Base-by-base conservation (phyloP, 2,113 vertebrate genomes). In the Cyanistes caeruleus region DNA sequence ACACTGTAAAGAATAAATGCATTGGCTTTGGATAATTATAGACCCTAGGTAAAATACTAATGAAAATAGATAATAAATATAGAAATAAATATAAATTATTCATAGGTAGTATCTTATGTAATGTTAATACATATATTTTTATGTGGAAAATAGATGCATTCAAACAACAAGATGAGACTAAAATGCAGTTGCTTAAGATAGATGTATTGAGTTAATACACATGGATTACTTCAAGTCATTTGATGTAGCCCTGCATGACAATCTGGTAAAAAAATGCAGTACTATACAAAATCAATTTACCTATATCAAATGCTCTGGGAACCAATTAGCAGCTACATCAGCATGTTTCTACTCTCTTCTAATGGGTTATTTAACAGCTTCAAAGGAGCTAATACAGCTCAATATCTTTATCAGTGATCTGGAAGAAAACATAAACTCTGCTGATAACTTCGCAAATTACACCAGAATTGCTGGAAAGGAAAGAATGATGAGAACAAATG, bases 261-360 rank as follows among this genome's bases (percentile, higher is more conserved):
- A 83, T 46, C 72, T 86, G 48, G 41, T 90, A 51, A 77, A 88
- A 86, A 75, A 60, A 0, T 15, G 9, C 46, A 62, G 55, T 49
- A 51, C 79, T 80, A 86, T 55, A 62, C 46, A 86, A 93, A 94
- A 95, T 92, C 88, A 86, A 94, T 96, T 83, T 92, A 88, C 88
- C 55, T 77, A 67, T 62, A 93, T 84, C 86, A 92, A 93, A 80
- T 84, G 51, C 83, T 88, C 59, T 73, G 82, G 1, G 10, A 95
- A 80, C 72, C 83, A 94, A 93, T 93, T 95, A 96, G 76, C 35
- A 93, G 83, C 68, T 74, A 39, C 64, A 84, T 74, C 92, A 93
- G 76, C 60, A 88, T 80, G 75, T 86, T 88, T 90, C 68, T 67
- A 7, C 86, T 90, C 39, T 86, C 68, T 84, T 89, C 68, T 90